Base-by-base conservation (phyloP, 1,140 invertebrate genomes). In the Scaptomyza graminum region DNA sequence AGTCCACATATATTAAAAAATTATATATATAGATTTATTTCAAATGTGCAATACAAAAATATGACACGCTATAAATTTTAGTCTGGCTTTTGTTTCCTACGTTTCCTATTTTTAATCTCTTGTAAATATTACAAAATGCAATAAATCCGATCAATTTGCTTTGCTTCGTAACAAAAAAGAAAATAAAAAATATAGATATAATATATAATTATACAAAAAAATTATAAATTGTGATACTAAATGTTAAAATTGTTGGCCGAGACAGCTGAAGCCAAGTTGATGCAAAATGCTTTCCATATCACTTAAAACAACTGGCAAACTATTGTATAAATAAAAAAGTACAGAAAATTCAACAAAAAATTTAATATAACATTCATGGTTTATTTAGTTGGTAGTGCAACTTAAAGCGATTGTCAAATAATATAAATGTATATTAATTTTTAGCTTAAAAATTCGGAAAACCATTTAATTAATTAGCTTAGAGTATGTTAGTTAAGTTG, bases 221-320 rank as follows among this genome's bases (percentile, higher is more conserved):
- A 61, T 37, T 13, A 68, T 46, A 64, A 90, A 90, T 87, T 87
- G 82, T 87, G 82, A 87, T 87, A 87, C 78, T 87, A 87, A 82
- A 79, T 88, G 75, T 87, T 63, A 76, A 34, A 76, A 76, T 74
- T 50, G 61, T 70, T 44, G 61, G 61, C 41, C 54, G 39, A 47
- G 16, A 22, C 61, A 51, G 59, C 59, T 72, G 47, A 18, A 64
- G 56, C 61, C 60, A 25, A 25, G 43, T 52, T 64, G 69, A 64
- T 67, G 73, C 67, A 76, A 82, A 79, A 71, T 88, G 83, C 79
- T 88, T 88, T 88, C 83, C 83, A 88, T 88, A 88, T 88, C 83
- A 88, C 79, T 74, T 72, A 56, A 25, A 71, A 66, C 71, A 87
- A 77, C 74, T 68, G 83, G 80, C 75, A 88, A 82, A 83, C 63